Evolutionary conservation across 2,797 vertebrate genomes (phyloP).

Genomic region (Rhabdophis nuchalis): DNA sequence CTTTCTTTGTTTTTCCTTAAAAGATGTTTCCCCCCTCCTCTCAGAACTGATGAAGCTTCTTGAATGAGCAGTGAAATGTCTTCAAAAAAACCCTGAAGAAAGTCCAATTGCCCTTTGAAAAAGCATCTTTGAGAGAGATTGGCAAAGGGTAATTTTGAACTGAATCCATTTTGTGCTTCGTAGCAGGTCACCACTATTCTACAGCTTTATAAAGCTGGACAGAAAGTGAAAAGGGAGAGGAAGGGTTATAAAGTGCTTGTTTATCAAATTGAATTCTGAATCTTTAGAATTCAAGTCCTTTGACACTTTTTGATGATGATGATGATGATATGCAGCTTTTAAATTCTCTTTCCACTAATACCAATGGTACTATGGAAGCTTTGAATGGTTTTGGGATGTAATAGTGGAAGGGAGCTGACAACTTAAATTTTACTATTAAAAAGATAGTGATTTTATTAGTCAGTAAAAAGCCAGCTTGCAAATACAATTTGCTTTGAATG

Average conservation of each 20-base stretch:
- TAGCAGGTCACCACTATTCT: neutral
- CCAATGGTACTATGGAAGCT: neutral
- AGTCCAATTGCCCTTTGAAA: neutral
- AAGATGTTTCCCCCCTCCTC: neutral
- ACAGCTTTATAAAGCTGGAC: neutral
- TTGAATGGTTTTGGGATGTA: neutral
- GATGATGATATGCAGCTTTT: neutral
- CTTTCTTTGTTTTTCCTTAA: neutral
- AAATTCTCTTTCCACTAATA: neutral
- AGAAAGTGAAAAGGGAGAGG: neutral
- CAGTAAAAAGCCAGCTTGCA: neutral
- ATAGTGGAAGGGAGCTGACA: neutral
- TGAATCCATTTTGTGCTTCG: neutral
- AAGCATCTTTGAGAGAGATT: neutral
- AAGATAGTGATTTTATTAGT: neutral
- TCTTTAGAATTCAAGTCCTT: neutral
- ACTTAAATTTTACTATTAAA: neutral
- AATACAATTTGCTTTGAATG: neutral
- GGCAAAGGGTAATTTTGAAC: neutral
- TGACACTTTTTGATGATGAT: neutral
- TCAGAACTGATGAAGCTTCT: neutral
- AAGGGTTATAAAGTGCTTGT: neutral
- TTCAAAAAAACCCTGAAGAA: neutral
- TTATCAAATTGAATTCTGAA: neutral
- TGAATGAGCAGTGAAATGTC: neutral